Evolutionary conservation across 2,113 vertebrate genomes (phyloP).

Genomic region (Potamarius usumacintae): DNA sequence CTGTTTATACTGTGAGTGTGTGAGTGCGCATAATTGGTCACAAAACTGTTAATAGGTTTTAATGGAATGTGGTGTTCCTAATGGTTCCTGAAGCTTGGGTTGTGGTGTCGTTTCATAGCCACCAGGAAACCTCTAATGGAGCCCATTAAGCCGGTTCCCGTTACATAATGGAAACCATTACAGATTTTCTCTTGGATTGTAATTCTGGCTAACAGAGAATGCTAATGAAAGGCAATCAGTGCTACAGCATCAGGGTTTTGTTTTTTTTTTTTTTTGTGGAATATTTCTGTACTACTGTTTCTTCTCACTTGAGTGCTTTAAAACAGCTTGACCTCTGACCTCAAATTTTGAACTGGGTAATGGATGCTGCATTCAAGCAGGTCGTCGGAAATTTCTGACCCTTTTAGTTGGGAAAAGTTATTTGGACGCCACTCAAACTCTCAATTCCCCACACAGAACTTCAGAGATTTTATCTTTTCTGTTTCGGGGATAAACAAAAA

Average conservation of each 20-base stretch:
- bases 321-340: neutral
- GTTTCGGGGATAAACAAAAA: neutral
- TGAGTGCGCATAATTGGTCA: neutral
- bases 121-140: neutral
- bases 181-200: neutral
- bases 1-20: neutral
- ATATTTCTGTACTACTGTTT: neutral
- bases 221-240: neutral
- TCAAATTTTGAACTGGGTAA: neutral
- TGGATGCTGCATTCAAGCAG: neutral
- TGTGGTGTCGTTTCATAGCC: neutral
- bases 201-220: neutral
- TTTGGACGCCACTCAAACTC: neutral
- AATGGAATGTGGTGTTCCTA: neutral
- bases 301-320: neutral
- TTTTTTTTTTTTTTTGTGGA: neutral
- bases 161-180: neutral
- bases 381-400: neutral
- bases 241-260: neutral
- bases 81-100: neutral
- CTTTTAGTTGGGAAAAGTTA: too few species aligned
- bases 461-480: neutral
- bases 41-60: neutral
- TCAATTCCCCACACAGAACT: neutral
- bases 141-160: neutral